Evolutionary conservation across 2,113 vertebrate genomes (phyloP).

Genomic region (Indri indri): DNA sequence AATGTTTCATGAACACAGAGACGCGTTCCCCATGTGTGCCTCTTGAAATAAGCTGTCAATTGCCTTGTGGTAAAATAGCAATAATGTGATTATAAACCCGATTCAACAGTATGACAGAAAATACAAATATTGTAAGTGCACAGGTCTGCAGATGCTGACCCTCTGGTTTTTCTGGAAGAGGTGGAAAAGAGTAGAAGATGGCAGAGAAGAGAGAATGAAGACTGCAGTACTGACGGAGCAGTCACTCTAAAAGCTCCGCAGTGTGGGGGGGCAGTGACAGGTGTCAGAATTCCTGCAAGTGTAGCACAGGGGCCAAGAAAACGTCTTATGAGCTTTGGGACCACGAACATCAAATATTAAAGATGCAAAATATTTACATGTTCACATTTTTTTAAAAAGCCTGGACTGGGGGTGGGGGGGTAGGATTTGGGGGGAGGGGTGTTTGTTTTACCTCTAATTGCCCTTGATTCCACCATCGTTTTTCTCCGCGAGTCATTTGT

Average conservation of each 20-base stretch:
- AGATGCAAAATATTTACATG: neutral
- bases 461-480: neutral
- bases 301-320: neutral
- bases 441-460: conserved; percentile 34
- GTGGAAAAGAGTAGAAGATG: accelerated
- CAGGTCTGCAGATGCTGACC: accelerated
- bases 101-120: neutral
- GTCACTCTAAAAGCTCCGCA: neutral
- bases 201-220: too few relatives aligned
- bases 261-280: too few relatives aligned
- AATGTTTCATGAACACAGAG: neutral
- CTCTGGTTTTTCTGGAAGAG: neutral
- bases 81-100: neutral
- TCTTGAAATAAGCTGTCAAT: neutral
- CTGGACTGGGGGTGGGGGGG: accelerated
- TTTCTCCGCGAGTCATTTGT: conserved; percentile 50
- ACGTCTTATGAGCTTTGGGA: neutral
- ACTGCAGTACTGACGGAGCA: accelerated
- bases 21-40: neutral
- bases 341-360: neutral
- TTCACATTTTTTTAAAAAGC: neutral
- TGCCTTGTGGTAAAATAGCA: neutral
- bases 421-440: too few relatives aligned
- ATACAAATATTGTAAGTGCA: neutral
- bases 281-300: too few relatives aligned